Evolutionary conservation across 1,140 invertebrate genomes (phyloP).

Genomic region (Bombus terrestris): DNA sequence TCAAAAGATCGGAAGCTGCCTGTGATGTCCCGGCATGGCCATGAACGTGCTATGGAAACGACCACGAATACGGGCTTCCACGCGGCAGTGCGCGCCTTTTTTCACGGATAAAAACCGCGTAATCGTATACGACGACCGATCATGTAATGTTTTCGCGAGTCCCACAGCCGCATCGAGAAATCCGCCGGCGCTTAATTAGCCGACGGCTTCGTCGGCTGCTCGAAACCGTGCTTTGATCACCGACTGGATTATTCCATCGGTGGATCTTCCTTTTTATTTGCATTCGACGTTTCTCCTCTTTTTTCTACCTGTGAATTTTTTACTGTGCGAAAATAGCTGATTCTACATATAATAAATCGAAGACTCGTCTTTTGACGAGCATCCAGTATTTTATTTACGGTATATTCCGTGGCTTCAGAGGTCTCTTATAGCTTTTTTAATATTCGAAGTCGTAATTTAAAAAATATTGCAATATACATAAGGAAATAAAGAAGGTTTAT

Average conservation of each 20-base stretch:
- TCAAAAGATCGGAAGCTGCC: constrained; percentile 65
- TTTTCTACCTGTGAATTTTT: constrained; percentile 8
- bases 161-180: constrained; percentile 50
- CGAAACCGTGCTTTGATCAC: constrained; percentile 67
- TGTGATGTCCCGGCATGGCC: constrained; percentile 67
- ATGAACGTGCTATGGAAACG: constrained; percentile 53
- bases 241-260: constrained; percentile 58
- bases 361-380: no score
- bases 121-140: constrained; percentile 73
- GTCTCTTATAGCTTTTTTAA: no score
- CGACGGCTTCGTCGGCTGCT: constrained; percentile 55
- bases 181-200: constrained; percentile 65
- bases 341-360: constrained; percentile 24
- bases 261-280: constrained; percentile 7
- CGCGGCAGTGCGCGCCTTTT: constrained; percentile 20
- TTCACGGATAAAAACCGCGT: constrained; percentile 65
- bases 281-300: neutral
- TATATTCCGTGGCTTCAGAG: no score
- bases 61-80: constrained; percentile 55
- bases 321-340: constrained; percentile 23
- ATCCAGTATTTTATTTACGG: no score
- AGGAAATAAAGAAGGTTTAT: no score
- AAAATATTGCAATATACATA: no score
- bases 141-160: constrained; percentile 64
- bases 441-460: no score